These are phyloP conservation scores for Haemorhous mexicanus DNA, from an alignment of 2,113 vertebrate species.

Conservation along the genomic window DNA sequence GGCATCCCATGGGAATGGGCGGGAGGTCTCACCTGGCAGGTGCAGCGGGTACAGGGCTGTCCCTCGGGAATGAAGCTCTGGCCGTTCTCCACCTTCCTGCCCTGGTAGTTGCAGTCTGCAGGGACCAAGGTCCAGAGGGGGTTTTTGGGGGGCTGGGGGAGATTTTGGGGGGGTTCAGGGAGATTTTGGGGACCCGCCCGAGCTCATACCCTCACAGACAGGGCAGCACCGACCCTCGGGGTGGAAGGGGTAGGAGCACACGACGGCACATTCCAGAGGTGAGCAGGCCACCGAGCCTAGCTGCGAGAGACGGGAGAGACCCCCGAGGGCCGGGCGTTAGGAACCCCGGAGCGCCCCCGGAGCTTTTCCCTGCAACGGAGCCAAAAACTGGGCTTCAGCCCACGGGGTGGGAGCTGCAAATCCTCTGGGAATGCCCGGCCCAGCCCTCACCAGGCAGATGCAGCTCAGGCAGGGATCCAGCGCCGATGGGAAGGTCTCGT, in stretches of 20 bases:
- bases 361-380: neutral
- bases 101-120: constrained; percentile 79
- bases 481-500: constrained; percentile 76
- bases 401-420: accelerated
- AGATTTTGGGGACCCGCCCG: neutral
- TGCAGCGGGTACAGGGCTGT: constrained; percentile 74
- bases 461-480: constrained; percentile 80
- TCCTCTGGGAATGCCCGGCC: neutral
- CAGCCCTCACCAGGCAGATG: constrained; percentile 77
- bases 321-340: neutral
- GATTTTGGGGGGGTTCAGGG: neutral
- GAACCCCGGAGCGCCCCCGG: neutral
- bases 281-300: constrained; percentile 81
- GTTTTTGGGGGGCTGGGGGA: accelerated
- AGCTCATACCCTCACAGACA: constrained; percentile 69
- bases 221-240: constrained; percentile 82
- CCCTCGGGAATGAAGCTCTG: constrained; percentile 75
- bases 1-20: neutral
- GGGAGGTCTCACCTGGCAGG: constrained; percentile 69
- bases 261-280: constrained; percentile 73
- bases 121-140: neutral
- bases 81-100: constrained; percentile 76
- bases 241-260: constrained; percentile 81
- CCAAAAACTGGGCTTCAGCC: neutral
- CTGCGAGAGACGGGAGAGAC: constrained; percentile 56